Base-by-base conservation (phyloP, 2,113 vertebrate genomes). In the Grammatotria lemairii region DNA sequence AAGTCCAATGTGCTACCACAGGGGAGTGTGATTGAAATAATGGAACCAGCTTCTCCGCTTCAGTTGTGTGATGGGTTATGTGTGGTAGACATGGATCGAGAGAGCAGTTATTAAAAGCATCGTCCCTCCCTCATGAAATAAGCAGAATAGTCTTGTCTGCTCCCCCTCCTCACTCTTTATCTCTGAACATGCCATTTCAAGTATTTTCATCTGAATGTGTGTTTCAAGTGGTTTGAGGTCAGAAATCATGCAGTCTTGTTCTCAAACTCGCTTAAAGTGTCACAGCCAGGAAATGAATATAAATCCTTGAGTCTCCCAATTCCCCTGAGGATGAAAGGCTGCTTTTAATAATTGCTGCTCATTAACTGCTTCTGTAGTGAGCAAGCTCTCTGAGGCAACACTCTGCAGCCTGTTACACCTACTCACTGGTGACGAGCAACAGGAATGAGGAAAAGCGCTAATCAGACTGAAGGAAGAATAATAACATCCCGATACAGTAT, bases 291-390 rank as follows among this genome's bases (percentile, higher is more conserved):
- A 88, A 92, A 91, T 81, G 28, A 84, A 84, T 63, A 80, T 78
- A 87, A 80, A 70, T 86, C 84, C 82, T 84, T 58, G 68, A 85
- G 70, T 55, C 83, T 80, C 35, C 9, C 21, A 63, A 2, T 55
- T 90, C 85, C 84, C 88, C 85, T 3, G 10, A 84, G 92, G 91
- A 93, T 84, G 65, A 89, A 85, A 89, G 85, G 83, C 88, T 91
- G 65, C 65, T 91, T 87, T 87, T 92, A 89, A 90, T 94, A 92
- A 89, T 91, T 90, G 82, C 89, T 85, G 93, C 87, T 93, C 88
- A 92, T 93, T 92, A 94, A 84, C 54, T 68, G 87, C 83, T 85
- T 19, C 81, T 90, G 85, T 58, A 83, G 82, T 83, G 68, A 85
- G 58, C 58, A 12, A 16, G 63, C 89, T 88, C 84, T 85, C 79